phyloP scores from a whole-genome alignment of 1,140 invertebrate species.

The Sycophila sp. region DNA sequence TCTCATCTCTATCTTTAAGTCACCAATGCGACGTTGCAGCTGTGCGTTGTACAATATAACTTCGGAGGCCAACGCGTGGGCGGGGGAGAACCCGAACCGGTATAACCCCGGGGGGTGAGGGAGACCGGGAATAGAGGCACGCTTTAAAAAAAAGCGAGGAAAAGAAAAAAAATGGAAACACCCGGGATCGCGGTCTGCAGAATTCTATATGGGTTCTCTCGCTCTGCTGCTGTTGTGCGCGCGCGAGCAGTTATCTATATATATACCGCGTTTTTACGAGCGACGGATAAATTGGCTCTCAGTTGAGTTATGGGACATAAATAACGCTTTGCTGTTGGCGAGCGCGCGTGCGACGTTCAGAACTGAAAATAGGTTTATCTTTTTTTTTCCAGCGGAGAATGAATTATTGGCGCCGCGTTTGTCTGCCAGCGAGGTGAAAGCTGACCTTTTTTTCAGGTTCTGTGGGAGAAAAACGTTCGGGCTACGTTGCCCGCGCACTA shows the following conservation, averaged over 20 bases:
- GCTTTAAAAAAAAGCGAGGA: neutral
- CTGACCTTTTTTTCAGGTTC: neutral
- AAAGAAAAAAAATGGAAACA: slow-evolving; percentile 10
- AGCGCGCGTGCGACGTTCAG: too few species aligned
- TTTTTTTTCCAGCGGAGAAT: too few species aligned
- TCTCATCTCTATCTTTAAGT: slow-evolving; percentile 17
- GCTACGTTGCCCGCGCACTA: too few species aligned
- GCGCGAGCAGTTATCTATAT: too few species aligned
- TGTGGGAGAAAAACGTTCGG: too few species aligned
- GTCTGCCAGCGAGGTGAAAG: too few species aligned
- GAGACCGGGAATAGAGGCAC: neutral
- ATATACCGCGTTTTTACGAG: slow-evolving; percentile 16
- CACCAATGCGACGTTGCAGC: slow-evolving; percentile 33
- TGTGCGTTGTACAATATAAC: slow-evolving; percentile 15
- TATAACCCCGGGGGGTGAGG: neutral
- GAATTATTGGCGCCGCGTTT: too few species aligned
- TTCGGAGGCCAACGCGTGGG: neutral
- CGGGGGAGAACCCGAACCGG: neutral
- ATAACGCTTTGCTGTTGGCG: too few species aligned
- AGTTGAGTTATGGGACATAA: slow-evolving; percentile 26
- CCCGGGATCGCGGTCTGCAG: neutral
- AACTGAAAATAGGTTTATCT: too few species aligned
- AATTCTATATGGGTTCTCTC: slow-evolving; percentile 26
- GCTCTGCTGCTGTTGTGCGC: neutral
- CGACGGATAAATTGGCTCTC: slow-evolving; percentile 29